These are phyloP conservation scores for Sphaerophoria taeniata DNA, from an alignment of 2,888 invertebrate genomes.

Conservation along the genomic window DNA sequence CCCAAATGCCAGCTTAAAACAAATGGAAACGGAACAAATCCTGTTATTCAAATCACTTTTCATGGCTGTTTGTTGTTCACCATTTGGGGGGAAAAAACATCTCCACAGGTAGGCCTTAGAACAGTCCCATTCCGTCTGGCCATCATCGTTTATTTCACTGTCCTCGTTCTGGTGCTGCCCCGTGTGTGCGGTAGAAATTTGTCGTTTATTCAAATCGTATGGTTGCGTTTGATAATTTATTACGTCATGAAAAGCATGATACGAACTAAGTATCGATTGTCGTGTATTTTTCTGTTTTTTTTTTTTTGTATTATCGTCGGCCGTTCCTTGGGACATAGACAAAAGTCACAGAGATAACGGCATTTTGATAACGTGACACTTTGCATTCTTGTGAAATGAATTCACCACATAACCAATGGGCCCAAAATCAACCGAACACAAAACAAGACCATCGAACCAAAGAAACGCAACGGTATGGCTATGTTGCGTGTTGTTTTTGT, in stretches of 20 bases:
- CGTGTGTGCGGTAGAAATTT: conserved; percentile 44
- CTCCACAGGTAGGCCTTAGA: too few species aligned
- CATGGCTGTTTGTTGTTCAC: conserved; percentile 22
- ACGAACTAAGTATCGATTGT: conserved; percentile 39
- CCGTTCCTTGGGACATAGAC: conserved; percentile 13
- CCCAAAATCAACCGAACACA: too few species aligned
- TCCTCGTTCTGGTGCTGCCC: too few species aligned
- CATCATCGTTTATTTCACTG: too few species aligned
- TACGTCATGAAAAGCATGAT: conserved; percentile 61
- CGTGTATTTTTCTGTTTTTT: background rate
- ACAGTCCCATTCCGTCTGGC: too few species aligned
- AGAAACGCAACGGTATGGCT: too few species aligned
- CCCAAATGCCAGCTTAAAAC: conserved; percentile 38
- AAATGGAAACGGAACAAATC: conserved; percentile 50
- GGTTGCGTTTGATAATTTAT: conserved; percentile 69
- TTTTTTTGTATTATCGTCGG: background rate
- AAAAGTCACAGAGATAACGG: conserved; percentile 58
- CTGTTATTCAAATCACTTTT: conserved; percentile 64
- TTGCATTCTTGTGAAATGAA: conserved; percentile 65
- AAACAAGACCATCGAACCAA: too few species aligned
- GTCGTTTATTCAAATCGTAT: conserved; percentile 69
- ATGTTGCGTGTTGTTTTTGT: too few species aligned
- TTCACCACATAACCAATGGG: conserved; percentile 35
- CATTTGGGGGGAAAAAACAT: conserved; percentile 1
- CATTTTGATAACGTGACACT: conserved; percentile 72